Evolutionary conservation across 2,888 invertebrate genomes (phyloP).

Genomic region (Phyllotreta cruciferae): DNA sequence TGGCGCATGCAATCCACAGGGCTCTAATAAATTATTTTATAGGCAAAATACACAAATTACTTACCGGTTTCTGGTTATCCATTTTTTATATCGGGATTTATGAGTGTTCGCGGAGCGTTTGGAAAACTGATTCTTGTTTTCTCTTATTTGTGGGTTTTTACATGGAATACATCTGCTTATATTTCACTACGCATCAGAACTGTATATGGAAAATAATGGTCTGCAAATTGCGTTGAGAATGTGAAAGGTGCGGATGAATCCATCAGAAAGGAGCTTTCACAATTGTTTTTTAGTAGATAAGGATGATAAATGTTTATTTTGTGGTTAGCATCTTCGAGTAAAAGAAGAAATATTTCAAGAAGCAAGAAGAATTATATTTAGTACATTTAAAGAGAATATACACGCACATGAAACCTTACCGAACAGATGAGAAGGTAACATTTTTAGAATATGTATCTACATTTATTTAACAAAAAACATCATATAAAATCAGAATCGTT

Average conservation of each 20-base stretch:
- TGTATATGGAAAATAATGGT: conserved; percentile 12
- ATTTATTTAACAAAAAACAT: too few relatives aligned
- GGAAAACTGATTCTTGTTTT: conserved; percentile 8
- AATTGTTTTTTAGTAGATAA: conserved; percentile 6
- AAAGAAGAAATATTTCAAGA: too few relatives aligned
- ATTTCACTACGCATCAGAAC: conserved; percentile 12
- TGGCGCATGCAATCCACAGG: conserved; percentile 24
- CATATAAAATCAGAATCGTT: too few relatives aligned
- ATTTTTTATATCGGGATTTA: conserved; percentile 24
- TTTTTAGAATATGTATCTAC: too few relatives aligned
- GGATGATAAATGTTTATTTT: conserved; percentile 1
- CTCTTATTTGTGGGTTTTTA: not conserved
- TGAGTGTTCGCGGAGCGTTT: conserved; percentile 6
- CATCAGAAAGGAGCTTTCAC: conserved; percentile 2
- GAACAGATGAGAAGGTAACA: too few relatives aligned
- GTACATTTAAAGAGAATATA: too few relatives aligned
- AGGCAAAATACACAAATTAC: conserved; percentile 32
- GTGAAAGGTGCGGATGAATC: not conserved
- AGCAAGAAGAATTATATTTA: too few relatives aligned
- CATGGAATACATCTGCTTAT: conserved; percentile 2
- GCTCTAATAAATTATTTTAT: conserved; percentile 33
- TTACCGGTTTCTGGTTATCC: conserved; percentile 27
- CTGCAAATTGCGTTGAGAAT: conserved; percentile 1
- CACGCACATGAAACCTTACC: too few relatives aligned
- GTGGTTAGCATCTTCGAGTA: too few relatives aligned